Percentiles rank a stretch among this genome's conserved stretches.
phyloP scores from a whole-genome alignment of 2,888 invertebrate genomes.

The Rhamnusium bicolor region DNA sequence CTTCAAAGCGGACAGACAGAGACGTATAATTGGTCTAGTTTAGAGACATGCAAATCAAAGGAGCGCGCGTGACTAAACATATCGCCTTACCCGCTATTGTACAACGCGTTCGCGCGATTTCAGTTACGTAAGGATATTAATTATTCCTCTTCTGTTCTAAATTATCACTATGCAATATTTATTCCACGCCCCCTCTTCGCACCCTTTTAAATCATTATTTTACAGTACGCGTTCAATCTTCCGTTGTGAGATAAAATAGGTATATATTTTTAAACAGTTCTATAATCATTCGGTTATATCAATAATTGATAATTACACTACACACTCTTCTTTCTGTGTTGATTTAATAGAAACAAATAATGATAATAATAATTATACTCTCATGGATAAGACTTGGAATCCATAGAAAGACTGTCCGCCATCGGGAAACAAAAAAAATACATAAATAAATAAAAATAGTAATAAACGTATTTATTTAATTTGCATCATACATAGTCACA shows the following conservation, averaged over 20 bases:
- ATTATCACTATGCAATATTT: neutral
- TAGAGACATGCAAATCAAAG: constrained; percentile 69
- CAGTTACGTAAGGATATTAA: constrained; percentile 63
- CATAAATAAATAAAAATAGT: no score
- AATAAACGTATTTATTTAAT: no score
- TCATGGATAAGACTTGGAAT: no score
- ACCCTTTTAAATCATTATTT: constrained; percentile 2
- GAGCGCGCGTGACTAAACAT: constrained; percentile 69
- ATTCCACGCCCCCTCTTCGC: constrained; percentile 8
- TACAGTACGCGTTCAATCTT: neutral
- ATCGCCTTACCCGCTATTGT: constrained; percentile 66
- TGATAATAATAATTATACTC: no score
- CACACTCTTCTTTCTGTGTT: no score
- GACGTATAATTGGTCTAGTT: constrained; percentile 69
- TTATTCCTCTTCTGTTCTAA: constrained; percentile 53
- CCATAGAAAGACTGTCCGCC: no score
- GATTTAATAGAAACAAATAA: no score
- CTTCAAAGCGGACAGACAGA: constrained; percentile 67
- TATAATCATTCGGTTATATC: neutral
- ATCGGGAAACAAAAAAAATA: no score
- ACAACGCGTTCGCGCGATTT: constrained; percentile 48
- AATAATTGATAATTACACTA: no score
- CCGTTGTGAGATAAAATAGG: no score
- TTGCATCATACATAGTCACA: no score
- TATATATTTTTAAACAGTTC: neutral